Percentiles rank a stretch among this genome's conserved stretches.
Evolutionary conservation across 2,797 vertebrate species (phyloP).

Genomic region (Halcyon badia): DNA sequence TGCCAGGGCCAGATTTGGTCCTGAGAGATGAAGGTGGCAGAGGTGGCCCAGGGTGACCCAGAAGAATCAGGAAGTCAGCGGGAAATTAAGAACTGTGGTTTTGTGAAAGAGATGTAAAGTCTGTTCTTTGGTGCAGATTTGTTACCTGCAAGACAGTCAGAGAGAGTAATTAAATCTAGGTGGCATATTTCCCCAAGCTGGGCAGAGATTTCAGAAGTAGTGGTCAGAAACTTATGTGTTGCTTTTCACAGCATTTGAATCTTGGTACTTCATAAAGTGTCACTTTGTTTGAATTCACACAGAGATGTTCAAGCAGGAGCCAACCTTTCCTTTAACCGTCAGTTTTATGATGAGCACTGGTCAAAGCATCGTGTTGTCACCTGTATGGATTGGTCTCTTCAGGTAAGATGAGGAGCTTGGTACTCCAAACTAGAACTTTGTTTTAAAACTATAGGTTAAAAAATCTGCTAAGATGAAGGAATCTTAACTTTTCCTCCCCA

Average conservation of each 20-base stretch:
- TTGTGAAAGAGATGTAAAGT: background rate
- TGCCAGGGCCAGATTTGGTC: background rate
- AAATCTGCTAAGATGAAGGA: background rate
- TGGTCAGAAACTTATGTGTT: background rate
- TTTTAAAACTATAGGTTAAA: background rate
- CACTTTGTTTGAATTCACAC: conserved; percentile 58
- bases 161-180: background rate
- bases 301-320: conserved; percentile 90
- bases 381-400: conserved; percentile 96
- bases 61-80: background rate
- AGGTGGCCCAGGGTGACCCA: background rate
- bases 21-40: background rate
- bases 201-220: background rate
- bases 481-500: background rate
- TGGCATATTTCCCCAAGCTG: background rate
- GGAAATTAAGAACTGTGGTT: background rate
- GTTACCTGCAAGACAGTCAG: background rate
- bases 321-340: conserved; percentile 91
- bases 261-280: background rate
- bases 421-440: background rate
- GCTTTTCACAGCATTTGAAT: background rate
- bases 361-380: conserved; percentile 97
- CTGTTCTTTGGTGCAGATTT: background rate
- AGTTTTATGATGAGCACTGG: conserved; percentile 98
- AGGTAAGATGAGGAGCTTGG: conserved; percentile 82